Base-by-base conservation (phyloP, 2,797 vertebrate genomes). In the Poecile montanus region DNA sequence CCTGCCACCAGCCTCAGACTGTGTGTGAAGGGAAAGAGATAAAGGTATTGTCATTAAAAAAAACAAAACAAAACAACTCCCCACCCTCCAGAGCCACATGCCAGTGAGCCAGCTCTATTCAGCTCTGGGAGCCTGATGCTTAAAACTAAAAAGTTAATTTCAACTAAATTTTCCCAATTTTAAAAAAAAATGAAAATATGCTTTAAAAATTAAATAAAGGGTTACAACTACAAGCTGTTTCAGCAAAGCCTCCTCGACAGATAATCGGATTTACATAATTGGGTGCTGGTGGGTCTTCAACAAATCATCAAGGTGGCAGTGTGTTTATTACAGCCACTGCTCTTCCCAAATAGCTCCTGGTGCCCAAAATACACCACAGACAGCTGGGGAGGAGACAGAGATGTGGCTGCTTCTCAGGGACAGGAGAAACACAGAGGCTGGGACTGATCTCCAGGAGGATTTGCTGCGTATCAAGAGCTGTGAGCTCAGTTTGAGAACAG, bases 211-310 rank as follows among this genome's bases (percentile, higher is more conserved):
- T 77, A 96, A 97, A 95, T 34, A 78, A 96, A 97, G 85, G 95
- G 94, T 97, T 96, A 96, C 95, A 97, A 97, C 92, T 91, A 94
- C 96, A 97, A 97, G 97, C 96, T 97, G 94, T 97, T 97, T 90
- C 94, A 97, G 96, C 94, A 97, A 98, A 97, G 96, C 97, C 97
- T 97, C 95, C 96, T 97, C 94, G 61, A 97, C 96, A 97, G 97
- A 98, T 98, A 98, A 98, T 97, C 54, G 54, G 97, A 98, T 98
- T 98, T 98, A 94, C 97, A 97, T 98, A 98, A 97, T 97, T 97
- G 97, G 96, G 95, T 94, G 89, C 93, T 94, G 95, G 96, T 96
- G 84, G 95, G 94, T 95, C 96, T 97, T 97, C 95, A 97, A 94
- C 97, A 97, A 97, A 97, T 96, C 97, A 97, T 94, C 93, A 72